A percentile compares a stretch with the other conserved stretches of the same genome.
Conservation (phyloP, 2,888 invertebrate genomes). For the Nipponacmea schrenckii region DNA sequence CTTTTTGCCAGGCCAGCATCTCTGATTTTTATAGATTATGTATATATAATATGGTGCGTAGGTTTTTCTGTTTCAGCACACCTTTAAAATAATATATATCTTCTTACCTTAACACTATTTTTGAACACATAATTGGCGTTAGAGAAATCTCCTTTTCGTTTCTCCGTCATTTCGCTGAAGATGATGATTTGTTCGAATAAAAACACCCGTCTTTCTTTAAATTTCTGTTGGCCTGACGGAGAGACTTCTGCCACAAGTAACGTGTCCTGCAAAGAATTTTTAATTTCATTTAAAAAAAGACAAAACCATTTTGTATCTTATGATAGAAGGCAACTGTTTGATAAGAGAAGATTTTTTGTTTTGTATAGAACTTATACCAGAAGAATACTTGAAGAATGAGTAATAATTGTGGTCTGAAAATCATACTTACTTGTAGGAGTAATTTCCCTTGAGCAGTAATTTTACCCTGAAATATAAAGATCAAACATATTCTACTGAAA, state of each 20-base stretch:
- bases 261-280: constrained; percentile 62
- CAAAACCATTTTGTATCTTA: too few relatives aligned
- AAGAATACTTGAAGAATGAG: too few relatives aligned
- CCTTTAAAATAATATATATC: not conserved
- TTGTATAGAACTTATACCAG: too few relatives aligned
- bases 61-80: too few relatives aligned
- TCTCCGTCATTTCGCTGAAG: constrained; percentile 90
- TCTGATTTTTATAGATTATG: too few relatives aligned
- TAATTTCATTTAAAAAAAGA: too few relatives aligned
- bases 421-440: constrained; percentile 76
- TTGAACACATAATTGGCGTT: constrained; percentile 95
- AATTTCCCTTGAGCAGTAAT: constrained; percentile 97
- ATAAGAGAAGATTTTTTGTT: too few relatives aligned
- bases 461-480: constrained; percentile 79
- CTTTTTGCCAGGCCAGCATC: too few relatives aligned
- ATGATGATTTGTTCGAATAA: constrained; percentile 94
- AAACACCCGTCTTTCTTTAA: constrained; percentile 93
- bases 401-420: too few relatives aligned
- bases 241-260: constrained; percentile 68
- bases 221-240: constrained; percentile 70
- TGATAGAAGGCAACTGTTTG: too few relatives aligned
- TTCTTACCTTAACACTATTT: constrained; percentile 83
- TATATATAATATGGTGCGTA: too few relatives aligned
- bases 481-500: not conserved
- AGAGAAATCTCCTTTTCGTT: constrained; percentile 86